Conservation (phyloP, 2,113 vertebrate species). For the Otus sunia region DNA sequence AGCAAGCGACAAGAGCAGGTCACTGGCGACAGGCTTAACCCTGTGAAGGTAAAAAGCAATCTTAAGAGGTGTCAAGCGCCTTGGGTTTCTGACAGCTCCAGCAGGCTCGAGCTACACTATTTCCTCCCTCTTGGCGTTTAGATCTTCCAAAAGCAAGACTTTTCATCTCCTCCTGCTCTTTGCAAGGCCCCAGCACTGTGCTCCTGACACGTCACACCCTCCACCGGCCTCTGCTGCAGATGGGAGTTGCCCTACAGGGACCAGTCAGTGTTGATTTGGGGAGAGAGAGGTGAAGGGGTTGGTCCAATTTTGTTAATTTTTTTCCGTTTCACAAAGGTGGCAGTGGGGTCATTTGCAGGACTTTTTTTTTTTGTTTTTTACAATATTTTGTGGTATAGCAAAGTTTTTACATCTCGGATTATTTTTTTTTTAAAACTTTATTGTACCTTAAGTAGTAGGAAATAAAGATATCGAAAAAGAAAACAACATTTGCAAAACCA, state of each 20-base stretch:
- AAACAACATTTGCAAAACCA: conserved; percentile 68
- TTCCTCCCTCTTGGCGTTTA: neutral
- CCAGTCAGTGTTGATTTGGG: neutral
- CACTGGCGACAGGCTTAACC: neutral
- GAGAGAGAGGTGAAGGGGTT: neutral
- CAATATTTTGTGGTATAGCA: conserved; percentile 73
- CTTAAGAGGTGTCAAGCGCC: neutral
- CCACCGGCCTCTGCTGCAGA: neutral
- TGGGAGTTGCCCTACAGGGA: neutral
- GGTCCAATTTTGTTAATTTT: neutral
- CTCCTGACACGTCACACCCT: conserved; percentile 23
- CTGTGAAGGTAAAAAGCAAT: neutral
- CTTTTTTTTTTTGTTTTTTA: conserved; percentile 59
- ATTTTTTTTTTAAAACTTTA: neutral
- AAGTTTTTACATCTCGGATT: conserved; percentile 37
- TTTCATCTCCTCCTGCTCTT: neutral
- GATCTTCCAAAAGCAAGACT: neutral
- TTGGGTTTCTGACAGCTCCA: neutral
- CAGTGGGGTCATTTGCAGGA: neutral
- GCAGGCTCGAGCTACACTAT: neutral
- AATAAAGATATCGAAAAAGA: conserved; percentile 11
- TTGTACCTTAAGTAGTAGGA: neutral
- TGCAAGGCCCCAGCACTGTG: neutral
- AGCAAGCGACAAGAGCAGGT: neutral
- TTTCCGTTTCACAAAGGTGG: neutral